phyloP scores from a whole-genome alignment of 2,888 invertebrate species.

The Sturmia bella region DNA sequence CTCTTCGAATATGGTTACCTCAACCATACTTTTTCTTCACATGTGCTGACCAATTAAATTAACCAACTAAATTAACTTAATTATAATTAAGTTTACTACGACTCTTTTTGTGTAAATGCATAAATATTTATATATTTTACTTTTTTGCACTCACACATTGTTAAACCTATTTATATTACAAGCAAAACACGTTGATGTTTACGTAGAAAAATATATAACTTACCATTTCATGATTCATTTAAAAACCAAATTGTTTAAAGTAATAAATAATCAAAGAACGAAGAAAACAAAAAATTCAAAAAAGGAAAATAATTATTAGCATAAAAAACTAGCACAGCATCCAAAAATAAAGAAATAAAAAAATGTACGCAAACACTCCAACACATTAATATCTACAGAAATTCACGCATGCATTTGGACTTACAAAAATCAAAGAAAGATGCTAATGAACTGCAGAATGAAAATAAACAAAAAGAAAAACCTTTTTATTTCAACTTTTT shows the following conservation, averaged over 20 bases:
- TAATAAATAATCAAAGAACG: slow-evolving; percentile 4
- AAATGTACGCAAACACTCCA: not conserved
- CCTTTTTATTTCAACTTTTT: slow-evolving; percentile 53
- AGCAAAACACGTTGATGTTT: not conserved
- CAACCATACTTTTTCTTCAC: too few relatives aligned
- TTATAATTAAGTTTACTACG: too few relatives aligned
- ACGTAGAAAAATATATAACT: slow-evolving; percentile 16
- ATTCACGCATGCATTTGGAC: slow-evolving; percentile 9
- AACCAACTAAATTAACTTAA: too few relatives aligned
- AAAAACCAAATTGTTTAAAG: slow-evolving; percentile 50
- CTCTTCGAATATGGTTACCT: too few relatives aligned
- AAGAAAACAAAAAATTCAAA: slow-evolving; percentile 34
- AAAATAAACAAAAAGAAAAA: slow-evolving; percentile 57
- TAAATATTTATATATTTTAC: slow-evolving; percentile 13
- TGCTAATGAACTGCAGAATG: slow-evolving; percentile 64
- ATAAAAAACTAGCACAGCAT: slow-evolving; percentile 66
- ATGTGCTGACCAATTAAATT: too few relatives aligned
- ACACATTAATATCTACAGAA: slow-evolving; percentile 6
- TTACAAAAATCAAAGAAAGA: slow-evolving; percentile 43
- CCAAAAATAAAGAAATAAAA: slow-evolving; percentile 37
- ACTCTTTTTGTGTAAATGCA: too few relatives aligned
- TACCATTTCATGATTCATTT: slow-evolving; percentile 63
- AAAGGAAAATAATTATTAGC: slow-evolving; percentile 55
- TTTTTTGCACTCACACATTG: slow-evolving; percentile 13
- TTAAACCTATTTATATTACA: not conserved